Evolutionary conservation across 1,140 invertebrate species (phyloP).

Genomic region (Atta cephalotes): DNA sequence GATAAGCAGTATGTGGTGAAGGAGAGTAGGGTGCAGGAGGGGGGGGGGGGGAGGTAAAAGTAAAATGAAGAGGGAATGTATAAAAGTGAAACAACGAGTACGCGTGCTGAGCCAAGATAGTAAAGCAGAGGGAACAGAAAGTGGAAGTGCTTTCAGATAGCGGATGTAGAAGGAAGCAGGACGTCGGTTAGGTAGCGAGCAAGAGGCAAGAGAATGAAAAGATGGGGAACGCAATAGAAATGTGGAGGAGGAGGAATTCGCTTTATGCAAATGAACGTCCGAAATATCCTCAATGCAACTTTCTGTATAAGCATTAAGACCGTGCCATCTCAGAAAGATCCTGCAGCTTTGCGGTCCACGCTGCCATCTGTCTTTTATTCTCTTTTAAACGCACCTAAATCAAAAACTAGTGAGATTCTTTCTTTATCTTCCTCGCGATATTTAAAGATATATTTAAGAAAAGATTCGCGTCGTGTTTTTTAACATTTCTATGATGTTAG

Average conservation of each 20-base stretch:
- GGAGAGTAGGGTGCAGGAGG: neutral
- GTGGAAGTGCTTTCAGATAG: constrained; percentile 61
- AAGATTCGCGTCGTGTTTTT: neutral
- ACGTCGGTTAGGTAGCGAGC: neutral
- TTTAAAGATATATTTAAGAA: neutral
- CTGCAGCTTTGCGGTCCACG: constrained; percentile 1
- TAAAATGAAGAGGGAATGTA: constrained; percentile 34
- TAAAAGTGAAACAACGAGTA: constrained; percentile 51
- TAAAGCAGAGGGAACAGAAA: constrained; percentile 6
- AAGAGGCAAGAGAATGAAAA: neutral
- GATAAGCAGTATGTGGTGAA: constrained; percentile 50
- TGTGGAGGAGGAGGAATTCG: constrained; percentile 23
- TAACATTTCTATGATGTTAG: neutral
- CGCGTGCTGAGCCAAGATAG: neutral
- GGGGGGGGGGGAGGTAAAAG: neutral
- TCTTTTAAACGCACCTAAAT: neutral
- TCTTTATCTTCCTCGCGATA: neutral
- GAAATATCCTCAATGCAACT: constrained; percentile 43
- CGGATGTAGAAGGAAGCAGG: constrained; percentile 20
- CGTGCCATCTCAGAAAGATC: neutral
- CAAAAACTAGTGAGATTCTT: constrained; percentile 35
- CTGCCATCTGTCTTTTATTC: constrained; percentile 11
- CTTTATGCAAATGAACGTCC: constrained; percentile 63
- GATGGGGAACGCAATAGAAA: constrained; percentile 2
- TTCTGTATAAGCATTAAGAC: constrained; percentile 58